Evolutionary conservation across 2,888 invertebrate genomes (phyloP).

Genomic region (Cheilosia scutellata): DNA sequence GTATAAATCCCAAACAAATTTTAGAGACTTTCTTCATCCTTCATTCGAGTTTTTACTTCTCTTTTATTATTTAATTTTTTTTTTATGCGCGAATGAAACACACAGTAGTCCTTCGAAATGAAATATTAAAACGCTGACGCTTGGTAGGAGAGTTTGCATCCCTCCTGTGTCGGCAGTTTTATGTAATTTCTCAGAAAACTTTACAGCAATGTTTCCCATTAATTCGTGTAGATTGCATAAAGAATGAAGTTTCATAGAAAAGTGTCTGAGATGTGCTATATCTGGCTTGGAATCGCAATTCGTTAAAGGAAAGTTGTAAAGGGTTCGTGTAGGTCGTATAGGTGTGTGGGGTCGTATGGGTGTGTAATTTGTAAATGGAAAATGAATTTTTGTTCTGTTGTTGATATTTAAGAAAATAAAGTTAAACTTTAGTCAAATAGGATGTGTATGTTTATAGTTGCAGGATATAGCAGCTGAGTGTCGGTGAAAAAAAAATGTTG

Average conservation of each 20-base stretch:
- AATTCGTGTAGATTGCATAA: neutral
- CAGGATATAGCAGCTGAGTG: too few relatives aligned
- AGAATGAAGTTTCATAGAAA: neutral
- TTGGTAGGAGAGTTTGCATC: neutral
- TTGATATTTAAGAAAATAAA: too few relatives aligned
- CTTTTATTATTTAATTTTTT: neutral
- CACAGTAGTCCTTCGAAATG: neutral
- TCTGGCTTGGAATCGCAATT: neutral
- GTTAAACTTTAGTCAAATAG: too few relatives aligned
- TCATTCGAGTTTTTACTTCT: neutral
- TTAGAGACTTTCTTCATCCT: conserved; percentile 5
- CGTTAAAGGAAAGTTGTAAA: neutral
- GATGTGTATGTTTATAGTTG: too few relatives aligned
- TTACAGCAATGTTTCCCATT: neutral
- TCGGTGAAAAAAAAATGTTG: too few relatives aligned
- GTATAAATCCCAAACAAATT: conserved; percentile 11
- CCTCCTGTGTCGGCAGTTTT: neutral
- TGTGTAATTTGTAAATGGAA: too few relatives aligned
- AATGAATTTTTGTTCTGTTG: too few relatives aligned
- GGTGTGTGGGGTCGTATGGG: too few relatives aligned
- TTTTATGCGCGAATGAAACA: neutral
- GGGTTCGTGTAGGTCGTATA: too few relatives aligned
- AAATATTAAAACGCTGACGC: neutral
- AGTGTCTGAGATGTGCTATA: neutral
- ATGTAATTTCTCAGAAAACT: neutral